These are phyloP conservation scores for Chaetodon trifasciatus DNA, from an alignment of 2,797 vertebrate genomes.

Conservation along the genomic window DNA sequence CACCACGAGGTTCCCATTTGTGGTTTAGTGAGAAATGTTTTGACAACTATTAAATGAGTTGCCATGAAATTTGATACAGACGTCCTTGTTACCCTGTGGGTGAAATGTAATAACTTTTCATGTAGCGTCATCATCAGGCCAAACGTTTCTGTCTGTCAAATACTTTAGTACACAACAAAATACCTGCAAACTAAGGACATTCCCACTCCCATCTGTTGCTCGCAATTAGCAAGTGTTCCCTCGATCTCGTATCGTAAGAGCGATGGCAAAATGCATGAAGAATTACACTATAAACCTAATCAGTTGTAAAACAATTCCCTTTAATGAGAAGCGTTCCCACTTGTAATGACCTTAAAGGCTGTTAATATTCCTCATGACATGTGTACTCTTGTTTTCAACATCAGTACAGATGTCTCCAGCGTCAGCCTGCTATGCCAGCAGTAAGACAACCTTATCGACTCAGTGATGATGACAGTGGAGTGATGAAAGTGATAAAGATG, in stretches of 20 bases:
- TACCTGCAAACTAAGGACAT: background rate
- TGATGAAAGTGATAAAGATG: slow-evolving; percentile 17
- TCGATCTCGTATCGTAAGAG: background rate
- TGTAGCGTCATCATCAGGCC: background rate
- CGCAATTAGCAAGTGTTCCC: background rate
- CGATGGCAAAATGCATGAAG: background rate
- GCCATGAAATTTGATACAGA: too few species aligned
- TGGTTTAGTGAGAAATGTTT: too few species aligned
- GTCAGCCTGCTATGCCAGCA: background rate
- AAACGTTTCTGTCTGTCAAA: background rate
- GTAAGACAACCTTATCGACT: background rate
- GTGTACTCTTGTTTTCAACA: background rate
- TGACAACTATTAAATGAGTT: too few species aligned
- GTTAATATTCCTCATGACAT: background rate
- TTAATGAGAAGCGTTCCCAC: background rate
- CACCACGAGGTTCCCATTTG: too few species aligned
- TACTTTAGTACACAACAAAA: background rate
- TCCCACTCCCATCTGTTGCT: background rate
- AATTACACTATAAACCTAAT: background rate
- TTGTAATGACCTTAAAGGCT: background rate
- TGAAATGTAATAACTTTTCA: background rate
- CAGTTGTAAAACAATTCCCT: background rate
- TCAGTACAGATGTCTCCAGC: background rate
- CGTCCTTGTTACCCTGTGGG: background rate
- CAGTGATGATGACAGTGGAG: background rate